phyloP scores from a whole-genome alignment of 2,797 vertebrate species.

The Heterohyrax brucei region DNA sequence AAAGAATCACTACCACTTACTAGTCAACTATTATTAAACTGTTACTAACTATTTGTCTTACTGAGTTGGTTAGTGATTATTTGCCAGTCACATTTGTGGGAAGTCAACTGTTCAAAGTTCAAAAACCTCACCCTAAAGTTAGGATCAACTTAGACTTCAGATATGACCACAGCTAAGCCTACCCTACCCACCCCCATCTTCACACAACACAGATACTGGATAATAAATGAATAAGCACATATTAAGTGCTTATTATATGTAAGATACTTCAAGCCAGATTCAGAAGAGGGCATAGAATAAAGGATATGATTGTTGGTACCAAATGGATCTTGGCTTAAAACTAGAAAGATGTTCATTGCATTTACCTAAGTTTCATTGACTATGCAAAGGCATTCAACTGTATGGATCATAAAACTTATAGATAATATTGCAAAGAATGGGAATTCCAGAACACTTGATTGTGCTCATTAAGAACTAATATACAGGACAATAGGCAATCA shows the following conservation, averaged over 20 bases:
- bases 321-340: too few relatives aligned
- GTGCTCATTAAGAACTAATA: too few relatives aligned
- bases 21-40: neutral
- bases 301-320: too few relatives aligned
- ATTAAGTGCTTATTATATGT: neutral
- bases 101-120: neutral
- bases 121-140: neutral
- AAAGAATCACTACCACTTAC: constrained; percentile 7
- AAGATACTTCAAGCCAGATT: neutral
- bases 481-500: too few relatives aligned
- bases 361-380: too few relatives aligned
- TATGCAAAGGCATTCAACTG: too few relatives aligned
- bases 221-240: neutral
- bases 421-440: too few relatives aligned
- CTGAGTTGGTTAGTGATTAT: constrained; percentile 38
- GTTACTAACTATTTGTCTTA: neutral
- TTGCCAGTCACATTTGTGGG: neutral
- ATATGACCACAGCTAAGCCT: neutral
- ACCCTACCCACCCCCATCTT: neutral
- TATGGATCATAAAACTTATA: too few relatives aligned
- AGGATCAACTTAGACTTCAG: neutral
- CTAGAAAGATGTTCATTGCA: too few relatives aligned
- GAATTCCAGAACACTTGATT: too few relatives aligned
- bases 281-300: too few relatives aligned
- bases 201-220: neutral